Evolutionary conservation across 1,140 invertebrate genomes (phyloP).

Genomic region (Drosophila ambigua): DNA sequence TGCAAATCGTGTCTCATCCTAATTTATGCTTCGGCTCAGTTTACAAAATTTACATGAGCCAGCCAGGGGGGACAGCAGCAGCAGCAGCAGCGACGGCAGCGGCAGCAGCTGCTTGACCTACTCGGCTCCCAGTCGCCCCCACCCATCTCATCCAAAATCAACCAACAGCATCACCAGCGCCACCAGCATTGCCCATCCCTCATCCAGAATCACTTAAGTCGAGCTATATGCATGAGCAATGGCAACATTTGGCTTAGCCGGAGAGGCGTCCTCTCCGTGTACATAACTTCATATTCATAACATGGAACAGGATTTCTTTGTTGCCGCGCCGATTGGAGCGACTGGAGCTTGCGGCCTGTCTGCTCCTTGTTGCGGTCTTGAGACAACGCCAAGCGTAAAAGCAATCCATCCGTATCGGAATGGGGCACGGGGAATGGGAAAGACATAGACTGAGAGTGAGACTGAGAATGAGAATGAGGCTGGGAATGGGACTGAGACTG

Average conservation of each 20-base stretch:
- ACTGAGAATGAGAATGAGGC: background rate
- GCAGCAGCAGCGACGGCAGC: conserved; percentile 24
- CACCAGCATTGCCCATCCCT: background rate
- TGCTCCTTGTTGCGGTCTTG: conserved; percentile 39
- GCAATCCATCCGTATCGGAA: conserved; percentile 3
- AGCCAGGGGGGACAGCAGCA: conserved; percentile 10
- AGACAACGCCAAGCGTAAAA: conserved; percentile 23
- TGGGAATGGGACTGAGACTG: background rate
- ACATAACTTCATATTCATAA: conserved; percentile 71
- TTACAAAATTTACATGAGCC: conserved; percentile 65
- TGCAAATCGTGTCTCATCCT: conserved; percentile 68
- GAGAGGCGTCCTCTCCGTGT: conserved; percentile 1
- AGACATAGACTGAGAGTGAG: background rate
- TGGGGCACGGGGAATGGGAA: conserved; percentile 19
- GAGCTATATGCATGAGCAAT: conserved; percentile 63
- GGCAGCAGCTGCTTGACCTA: conserved; percentile 66
- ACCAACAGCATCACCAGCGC: no score
- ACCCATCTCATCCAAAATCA: no score
- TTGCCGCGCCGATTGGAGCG: background rate
- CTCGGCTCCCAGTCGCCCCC: conserved; percentile 9
- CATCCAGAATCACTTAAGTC: conserved; percentile 70
- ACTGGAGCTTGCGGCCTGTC: conserved; percentile 1
- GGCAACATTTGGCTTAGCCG: conserved; percentile 66
- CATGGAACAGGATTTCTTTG: conserved; percentile 21
- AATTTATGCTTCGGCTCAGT: conserved; percentile 79